Conservation (phyloP, 2,113 vertebrate species). For the Tylochromis polylepis region DNA sequence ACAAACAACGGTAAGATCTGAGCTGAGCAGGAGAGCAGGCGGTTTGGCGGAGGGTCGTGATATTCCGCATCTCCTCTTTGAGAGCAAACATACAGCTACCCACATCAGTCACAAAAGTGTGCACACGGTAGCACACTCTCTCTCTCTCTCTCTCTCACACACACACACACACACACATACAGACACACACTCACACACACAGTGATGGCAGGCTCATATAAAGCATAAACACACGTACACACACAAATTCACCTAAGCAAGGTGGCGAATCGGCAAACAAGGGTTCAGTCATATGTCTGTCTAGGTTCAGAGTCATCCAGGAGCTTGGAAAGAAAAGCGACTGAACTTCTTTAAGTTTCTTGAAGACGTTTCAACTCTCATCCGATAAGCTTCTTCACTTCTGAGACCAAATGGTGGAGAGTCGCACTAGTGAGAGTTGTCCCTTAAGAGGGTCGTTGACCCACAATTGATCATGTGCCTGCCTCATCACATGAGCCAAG, state of each 20-base stretch:
- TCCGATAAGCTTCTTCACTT: neutral
- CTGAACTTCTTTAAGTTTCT: neutral
- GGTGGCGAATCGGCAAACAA: neutral
- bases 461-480: neutral
- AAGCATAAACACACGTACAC: constrained; percentile 20
- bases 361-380: neutral
- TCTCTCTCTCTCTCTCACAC: neutral
- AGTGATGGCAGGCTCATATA: constrained; percentile 20
- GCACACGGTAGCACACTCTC: neutral
- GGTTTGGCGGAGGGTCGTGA: constrained; percentile 62
- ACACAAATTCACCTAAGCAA: constrained; percentile 38
- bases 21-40: constrained; percentile 38
- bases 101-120: constrained; percentile 38
- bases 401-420: neutral
- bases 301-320: neutral
- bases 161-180: constrained; percentile 19
- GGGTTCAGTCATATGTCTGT: neutral
- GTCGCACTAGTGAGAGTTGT: neutral
- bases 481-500: too few relatives aligned
- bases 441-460: neutral
- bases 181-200: neutral
- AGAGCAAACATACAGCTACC: constrained; percentile 54
- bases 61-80: constrained; percentile 59
- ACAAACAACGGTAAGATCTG: constrained; percentile 60
- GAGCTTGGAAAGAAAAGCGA: neutral